Evolutionary conservation across 2,797 vertebrate genomes (phyloP).

Genomic region (Phoxinus dragarum): DNA sequence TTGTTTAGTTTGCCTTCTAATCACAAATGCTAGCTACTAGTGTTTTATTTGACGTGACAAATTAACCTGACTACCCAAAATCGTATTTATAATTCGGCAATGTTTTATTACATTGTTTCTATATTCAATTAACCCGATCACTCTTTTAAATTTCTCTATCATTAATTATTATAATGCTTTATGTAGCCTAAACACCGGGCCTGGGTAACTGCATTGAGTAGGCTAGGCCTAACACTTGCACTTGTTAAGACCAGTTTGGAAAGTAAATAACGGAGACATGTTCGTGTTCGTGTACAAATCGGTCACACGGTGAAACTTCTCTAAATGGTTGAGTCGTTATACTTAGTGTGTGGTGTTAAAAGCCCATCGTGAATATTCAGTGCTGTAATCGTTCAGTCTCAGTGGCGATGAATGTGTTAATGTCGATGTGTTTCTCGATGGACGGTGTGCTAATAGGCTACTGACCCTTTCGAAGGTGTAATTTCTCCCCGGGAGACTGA

Average conservation of each 20-base stretch:
- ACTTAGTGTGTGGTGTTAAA: conserved; percentile 67
- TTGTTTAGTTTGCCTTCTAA: not conserved
- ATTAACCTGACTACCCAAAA: not conserved
- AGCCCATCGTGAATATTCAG: conserved; percentile 61
- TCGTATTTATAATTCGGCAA: not conserved
- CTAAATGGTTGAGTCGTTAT: conserved; percentile 39
- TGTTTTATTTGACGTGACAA: not conserved
- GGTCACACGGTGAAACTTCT: conserved; percentile 29
- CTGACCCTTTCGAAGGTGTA: conserved; percentile 76
- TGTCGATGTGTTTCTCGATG: conserved; percentile 65
- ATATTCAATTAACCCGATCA: not conserved
- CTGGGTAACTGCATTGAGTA: not conserved
- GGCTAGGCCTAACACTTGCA: not conserved
- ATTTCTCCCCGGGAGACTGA: conserved; percentile 54
- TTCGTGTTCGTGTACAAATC: conserved; percentile 14
- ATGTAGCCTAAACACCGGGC: not conserved
- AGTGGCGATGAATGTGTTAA: conserved; percentile 62
- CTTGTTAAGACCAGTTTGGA: conserved; percentile 31
- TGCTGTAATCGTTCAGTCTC: conserved; percentile 53
- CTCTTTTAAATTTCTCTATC: not conserved
- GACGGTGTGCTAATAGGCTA: conserved; percentile 54
- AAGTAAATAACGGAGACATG: conserved; percentile 30
- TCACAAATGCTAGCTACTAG: not conserved
- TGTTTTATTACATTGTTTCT: not conserved
- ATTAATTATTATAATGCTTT: conserved; percentile 17